Conservation (phyloP, 2,797 vertebrate genomes). For the Knipowitschia caucasica region DNA sequence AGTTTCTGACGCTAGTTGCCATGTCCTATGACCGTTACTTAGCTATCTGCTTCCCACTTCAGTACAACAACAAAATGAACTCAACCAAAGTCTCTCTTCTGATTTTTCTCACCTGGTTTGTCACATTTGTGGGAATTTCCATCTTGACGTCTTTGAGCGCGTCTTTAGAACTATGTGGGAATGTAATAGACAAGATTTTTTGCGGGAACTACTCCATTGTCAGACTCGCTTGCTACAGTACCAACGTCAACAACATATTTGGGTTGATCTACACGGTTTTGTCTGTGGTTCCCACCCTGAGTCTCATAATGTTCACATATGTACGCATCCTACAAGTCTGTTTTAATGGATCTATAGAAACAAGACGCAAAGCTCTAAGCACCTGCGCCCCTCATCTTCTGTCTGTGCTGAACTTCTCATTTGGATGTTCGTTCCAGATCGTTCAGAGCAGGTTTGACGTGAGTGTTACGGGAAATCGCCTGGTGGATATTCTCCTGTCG, state of each 20-base stretch:
- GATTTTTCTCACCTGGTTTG: background rate
- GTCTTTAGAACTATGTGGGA: slow-evolving; percentile 26
- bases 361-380: slow-evolving; percentile 21
- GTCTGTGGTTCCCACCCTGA: background rate
- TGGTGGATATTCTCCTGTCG: slow-evolving; percentile 23
- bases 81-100: background rate
- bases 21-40: slow-evolving; percentile 30
- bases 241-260: slow-evolving; percentile 6
- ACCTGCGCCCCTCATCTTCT: slow-evolving; percentile 47
- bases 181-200: slow-evolving; percentile 26
- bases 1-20: background rate
- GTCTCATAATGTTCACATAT: background rate
- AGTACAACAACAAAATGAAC: slow-evolving; percentile 7
- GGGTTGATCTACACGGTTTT: background rate
- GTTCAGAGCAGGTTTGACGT: slow-evolving; percentile 35
- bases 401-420: slow-evolving; percentile 29
- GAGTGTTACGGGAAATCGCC: background rate
- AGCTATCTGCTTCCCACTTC: slow-evolving; percentile 19
- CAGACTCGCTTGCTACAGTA: slow-evolving; percentile 32
- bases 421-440: slow-evolving; percentile 23
- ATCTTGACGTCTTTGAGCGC: background rate
- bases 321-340: slow-evolving; percentile 4
- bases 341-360: slow-evolving; percentile 12
- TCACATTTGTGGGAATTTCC: background rate
- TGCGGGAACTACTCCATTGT: slow-evolving; percentile 29